Conservation (phyloP, 2,888 invertebrate genomes). For the Cryptus armator region DNA sequence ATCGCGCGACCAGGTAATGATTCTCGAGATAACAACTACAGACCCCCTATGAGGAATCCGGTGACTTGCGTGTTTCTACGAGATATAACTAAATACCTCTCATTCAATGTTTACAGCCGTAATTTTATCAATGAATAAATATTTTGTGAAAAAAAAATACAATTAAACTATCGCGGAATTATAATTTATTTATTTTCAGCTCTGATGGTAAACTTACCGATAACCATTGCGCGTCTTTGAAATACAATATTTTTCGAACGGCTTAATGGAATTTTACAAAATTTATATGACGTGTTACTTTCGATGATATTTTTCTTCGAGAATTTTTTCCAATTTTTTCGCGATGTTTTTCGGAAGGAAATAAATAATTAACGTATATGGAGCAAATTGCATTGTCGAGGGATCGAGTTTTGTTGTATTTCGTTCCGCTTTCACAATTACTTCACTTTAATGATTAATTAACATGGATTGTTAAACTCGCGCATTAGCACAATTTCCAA, state of each 20-base stretch:
- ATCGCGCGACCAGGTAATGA: background rate
- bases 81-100: background rate
- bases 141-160: background rate
- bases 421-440: background rate
- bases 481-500: background rate
- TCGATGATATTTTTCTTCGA: background rate
- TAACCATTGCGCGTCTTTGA: background rate
- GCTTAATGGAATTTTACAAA: background rate
- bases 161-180: no score
- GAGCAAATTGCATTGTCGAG: background rate
- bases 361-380: background rate
- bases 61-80: background rate
- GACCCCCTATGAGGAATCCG: background rate
- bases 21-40: slow-evolving; percentile 1
- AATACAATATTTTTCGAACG: background rate
- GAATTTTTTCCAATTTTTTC: background rate
- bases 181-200: no score
- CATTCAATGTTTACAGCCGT: background rate
- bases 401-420: background rate
- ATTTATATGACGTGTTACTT: background rate
- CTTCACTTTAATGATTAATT: background rate
- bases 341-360: background rate
- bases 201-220: background rate
- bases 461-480: background rate
- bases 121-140: background rate